Evolutionary conservation across 2,888 invertebrate genomes (phyloP).

Genomic region (Ellobium chinense): DNA sequence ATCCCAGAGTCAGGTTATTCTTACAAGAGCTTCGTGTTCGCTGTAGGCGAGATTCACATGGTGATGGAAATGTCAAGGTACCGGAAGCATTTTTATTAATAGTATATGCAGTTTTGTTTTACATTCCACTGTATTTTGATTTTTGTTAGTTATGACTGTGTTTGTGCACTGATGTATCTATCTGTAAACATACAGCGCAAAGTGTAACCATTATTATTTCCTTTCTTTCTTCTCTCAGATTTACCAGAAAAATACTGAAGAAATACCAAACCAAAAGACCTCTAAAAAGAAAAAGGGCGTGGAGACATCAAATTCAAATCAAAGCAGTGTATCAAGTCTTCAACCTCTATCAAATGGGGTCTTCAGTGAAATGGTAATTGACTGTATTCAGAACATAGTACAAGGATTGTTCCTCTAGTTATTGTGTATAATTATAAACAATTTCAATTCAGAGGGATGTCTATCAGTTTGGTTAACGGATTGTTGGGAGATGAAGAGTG

Average conservation of each 20-base stretch:
- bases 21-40: slow-evolving; percentile 72
- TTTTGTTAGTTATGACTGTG: neutral
- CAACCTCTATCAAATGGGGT: slow-evolving; percentile 20
- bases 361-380: slow-evolving; percentile 25
- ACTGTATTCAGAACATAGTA: no score
- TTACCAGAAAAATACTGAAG: neutral
- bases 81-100: no score
- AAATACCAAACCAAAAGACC: neutral
- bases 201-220: neutral
- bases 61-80: slow-evolving; percentile 11
- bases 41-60: neutral
- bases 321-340: neutral
- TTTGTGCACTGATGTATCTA: neutral
- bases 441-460: no score
- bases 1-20: slow-evolving; percentile 84
- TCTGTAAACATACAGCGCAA: neutral
- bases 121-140: no score
- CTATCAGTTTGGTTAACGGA: no score
- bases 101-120: no score
- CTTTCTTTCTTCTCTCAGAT: neutral
- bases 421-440: no score
- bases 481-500: no score
- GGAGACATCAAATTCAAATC: neutral
- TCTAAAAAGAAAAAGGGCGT: slow-evolving; percentile 22
- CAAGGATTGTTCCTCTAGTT: no score